Evolutionary conservation across 2,888 invertebrate species (phyloP), one percentile per base, ranked within the genome.

Genomic region (Scaeva pyrastri): DNA sequence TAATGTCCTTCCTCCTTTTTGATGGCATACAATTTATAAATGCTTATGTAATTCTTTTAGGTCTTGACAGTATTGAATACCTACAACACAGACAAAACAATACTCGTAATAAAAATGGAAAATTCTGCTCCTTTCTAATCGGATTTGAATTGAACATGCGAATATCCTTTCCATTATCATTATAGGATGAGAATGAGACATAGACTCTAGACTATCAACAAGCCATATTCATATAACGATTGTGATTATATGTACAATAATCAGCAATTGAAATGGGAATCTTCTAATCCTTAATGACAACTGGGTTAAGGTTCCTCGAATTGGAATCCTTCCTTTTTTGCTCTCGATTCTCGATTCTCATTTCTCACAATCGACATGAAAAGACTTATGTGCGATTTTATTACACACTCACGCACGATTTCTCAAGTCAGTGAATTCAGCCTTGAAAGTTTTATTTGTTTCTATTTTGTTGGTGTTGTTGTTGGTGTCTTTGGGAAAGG

Each of bases 211-310:
- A 50, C 5, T 60, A 60, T 62, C 41, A 21, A 41, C 41, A 16
- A 62, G 19, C 39, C 21, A 31, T 58, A 26, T 43, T 43, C 45
- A 16, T 50, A 72, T 66, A 52, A 60, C 48, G 72, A 68, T 70
- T 81, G 62, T 55, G 70, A 74, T 73, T 83, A 70, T 60, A 68
- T 83, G 70, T 60, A 68, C 55, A 72, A 66, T 77, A 5, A 8
- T n/a, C 77, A 58, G 58, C 71, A 60, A 60, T 82, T 77, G 78
- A 73, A 79, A 79, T 41, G 50, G 48, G 26, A 79, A 71, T 76
- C 76, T 48, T 39, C 48, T 76, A 58, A 50, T 41, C 31, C 16
- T 48, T 8, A 36, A 68, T 21, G 62, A 81, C 56, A 66, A 31
- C 2, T 19, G 48, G 52, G 43, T 39, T 58, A 23, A 23, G n/a